Evolutionary conservation across 92 coral and sea anemone genomes (phyloP).

Genomic region (Isaurus tuberculatus): DNA sequence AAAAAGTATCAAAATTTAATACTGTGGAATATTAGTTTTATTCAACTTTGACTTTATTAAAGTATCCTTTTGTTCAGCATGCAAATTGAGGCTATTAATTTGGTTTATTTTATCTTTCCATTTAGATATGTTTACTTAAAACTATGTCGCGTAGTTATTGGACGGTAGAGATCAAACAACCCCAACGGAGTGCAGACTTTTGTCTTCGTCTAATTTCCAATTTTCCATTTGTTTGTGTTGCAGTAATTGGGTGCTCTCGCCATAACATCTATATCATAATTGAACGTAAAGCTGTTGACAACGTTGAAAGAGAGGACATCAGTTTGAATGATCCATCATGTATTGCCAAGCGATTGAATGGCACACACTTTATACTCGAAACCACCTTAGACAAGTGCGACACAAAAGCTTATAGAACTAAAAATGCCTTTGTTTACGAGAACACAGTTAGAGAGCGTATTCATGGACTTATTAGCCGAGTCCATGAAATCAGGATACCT

Average conservation of each 20-base stretch:
- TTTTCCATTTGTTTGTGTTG: background rate
- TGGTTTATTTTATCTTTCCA: too few relatives aligned
- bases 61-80: too few relatives aligned
- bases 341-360: constrained; percentile 63
- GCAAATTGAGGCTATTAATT: too few relatives aligned
- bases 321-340: constrained; percentile 75
- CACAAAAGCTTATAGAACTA: constrained; percentile 64
- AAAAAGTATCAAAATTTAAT: too few relatives aligned
- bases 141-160: too few relatives aligned
- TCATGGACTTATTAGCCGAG: constrained; percentile 66
- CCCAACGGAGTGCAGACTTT: background rate
- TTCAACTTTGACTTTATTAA: too few relatives aligned
- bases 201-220: background rate
- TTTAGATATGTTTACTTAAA: too few relatives aligned
- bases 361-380: constrained; percentile 69
- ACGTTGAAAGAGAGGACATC: constrained; percentile 66
- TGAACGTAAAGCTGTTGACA: constrained; percentile 51
- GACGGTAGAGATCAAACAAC: too few relatives aligned
- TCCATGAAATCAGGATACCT: constrained; percentile 77
- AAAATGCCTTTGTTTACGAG: constrained; percentile 74
- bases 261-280: constrained; percentile 71
- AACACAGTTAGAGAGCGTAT: constrained; percentile 76
- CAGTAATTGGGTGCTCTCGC: constrained; percentile 78
- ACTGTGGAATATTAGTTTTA: too few relatives aligned
- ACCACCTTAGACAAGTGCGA: constrained; percentile 75